These are phyloP conservation scores for Argyra leucocephala DNA, from an alignment of 2,888 invertebrate genomes.

Conservation along the genomic window DNA sequence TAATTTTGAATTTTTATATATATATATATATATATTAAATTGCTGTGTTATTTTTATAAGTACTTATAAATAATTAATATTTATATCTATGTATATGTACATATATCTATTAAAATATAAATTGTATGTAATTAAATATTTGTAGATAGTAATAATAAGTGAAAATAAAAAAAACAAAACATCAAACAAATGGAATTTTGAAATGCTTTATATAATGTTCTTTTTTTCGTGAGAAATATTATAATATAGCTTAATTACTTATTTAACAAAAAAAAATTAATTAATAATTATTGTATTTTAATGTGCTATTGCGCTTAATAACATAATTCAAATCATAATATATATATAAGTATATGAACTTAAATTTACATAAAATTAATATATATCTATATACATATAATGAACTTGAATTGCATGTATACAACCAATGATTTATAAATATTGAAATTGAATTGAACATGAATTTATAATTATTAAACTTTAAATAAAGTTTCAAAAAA, in stretches of 20 bases:
- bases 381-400: background rate
- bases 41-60: background rate
- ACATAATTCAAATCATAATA: background rate
- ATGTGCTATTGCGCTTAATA: conserved; percentile 5
- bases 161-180: too few species aligned
- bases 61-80: background rate
- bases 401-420: too few species aligned
- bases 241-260: too few species aligned
- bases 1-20: background rate
- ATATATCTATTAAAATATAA: too few species aligned
- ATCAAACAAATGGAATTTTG: too few species aligned
- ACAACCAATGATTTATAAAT: too few species aligned
- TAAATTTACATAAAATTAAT: background rate
- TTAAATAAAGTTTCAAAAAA: too few species aligned
- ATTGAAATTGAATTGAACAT: too few species aligned
- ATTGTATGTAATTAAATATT: background rate
- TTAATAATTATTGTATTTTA: background rate
- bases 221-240: too few species aligned
- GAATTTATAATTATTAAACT: too few species aligned
- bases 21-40: background rate
- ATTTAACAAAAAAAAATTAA: too few species aligned
- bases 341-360: background rate
- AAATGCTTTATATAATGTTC: too few species aligned
- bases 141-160: background rate
- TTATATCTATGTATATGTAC: background rate